Evolutionary conservation across 2,797 vertebrate species (phyloP).

Genomic region (Enteromius treurensis): DNA sequence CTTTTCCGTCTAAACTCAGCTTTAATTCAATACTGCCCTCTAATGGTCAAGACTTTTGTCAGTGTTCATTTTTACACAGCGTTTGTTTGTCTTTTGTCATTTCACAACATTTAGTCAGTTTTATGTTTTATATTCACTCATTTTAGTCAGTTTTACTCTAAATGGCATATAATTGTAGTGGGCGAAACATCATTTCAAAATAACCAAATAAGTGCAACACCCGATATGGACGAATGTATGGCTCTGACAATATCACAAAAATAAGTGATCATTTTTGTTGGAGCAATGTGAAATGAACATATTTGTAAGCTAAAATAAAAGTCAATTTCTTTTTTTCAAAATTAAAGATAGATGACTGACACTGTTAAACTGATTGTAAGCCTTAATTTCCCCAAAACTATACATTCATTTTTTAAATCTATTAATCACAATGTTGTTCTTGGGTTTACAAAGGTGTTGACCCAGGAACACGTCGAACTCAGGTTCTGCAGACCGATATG

Average conservation of each 20-base stretch:
- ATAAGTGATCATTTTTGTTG: neutral
- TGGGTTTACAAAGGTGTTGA: too few species aligned
- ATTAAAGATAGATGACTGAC: too few species aligned
- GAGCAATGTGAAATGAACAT: too few species aligned
- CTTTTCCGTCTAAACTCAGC: neutral
- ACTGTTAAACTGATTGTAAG: too few species aligned
- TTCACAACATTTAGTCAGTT: neutral
- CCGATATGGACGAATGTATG: neutral
- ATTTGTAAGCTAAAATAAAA: too few species aligned
- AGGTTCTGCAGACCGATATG: neutral
- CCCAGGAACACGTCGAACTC: too few species aligned
- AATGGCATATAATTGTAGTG: neutral
- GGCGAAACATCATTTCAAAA: neutral
- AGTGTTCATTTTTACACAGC: neutral
- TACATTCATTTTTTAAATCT: too few species aligned
- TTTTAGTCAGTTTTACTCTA: neutral
- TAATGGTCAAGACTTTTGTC: neutral
- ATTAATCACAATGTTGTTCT: too few species aligned
- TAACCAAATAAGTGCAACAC: neutral
- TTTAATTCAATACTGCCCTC: constrained; percentile 32
- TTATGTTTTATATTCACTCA: neutral
- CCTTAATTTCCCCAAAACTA: too few species aligned
- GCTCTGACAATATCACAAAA: neutral
- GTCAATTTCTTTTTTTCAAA: too few species aligned
- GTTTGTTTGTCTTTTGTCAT: neutral